Conservation (phyloP, 2,888 invertebrate genomes). For the Phorcus lineatus region DNA sequence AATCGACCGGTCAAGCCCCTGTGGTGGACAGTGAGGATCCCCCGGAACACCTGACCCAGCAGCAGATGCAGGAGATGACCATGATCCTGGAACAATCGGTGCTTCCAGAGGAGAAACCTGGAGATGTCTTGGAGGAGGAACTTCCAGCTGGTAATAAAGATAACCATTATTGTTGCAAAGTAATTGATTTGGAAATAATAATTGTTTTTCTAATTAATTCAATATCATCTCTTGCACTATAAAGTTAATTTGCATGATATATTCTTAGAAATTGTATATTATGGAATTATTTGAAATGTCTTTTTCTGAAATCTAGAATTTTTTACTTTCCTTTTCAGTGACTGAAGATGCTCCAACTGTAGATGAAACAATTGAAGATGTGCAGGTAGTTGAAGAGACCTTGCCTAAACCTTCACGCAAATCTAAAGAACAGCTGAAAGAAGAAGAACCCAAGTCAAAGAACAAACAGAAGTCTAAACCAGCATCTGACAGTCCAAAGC, state of each 20-base stretch:
- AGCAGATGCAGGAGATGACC: slow-evolving; percentile 47
- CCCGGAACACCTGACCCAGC: background rate
- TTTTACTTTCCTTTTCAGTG: background rate
- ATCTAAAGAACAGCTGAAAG: slow-evolving; percentile 35
- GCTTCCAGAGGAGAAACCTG: slow-evolving; percentile 25
- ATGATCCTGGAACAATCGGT: slow-evolving; percentile 59
- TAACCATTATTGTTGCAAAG: too few relatives aligned
- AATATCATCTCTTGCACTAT: too few relatives aligned
- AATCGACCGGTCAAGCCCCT: background rate
- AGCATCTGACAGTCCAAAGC: background rate
- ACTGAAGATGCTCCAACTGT: background rate
- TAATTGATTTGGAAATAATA: too few relatives aligned
- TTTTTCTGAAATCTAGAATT: background rate
- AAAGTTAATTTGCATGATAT: too few relatives aligned
- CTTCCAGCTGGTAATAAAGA: slow-evolving; percentile 1
- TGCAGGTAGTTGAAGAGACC: background rate
- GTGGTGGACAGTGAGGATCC: background rate
- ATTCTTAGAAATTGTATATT: too few relatives aligned
- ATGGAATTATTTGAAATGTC: background rate
- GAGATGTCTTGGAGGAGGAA: background rate
- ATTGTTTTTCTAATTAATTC: too few relatives aligned
- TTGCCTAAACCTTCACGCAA: slow-evolving; percentile 35
- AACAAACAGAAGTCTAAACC: background rate
- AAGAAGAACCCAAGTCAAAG: slow-evolving; percentile 29
- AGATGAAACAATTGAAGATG: background rate